Percentiles rank a stretch among this genome's conserved stretches.
These are phyloP conservation scores for Meiosimyza decipiens DNA, from an alignment of 2,888 invertebrate species.

Conservation along the genomic window DNA sequence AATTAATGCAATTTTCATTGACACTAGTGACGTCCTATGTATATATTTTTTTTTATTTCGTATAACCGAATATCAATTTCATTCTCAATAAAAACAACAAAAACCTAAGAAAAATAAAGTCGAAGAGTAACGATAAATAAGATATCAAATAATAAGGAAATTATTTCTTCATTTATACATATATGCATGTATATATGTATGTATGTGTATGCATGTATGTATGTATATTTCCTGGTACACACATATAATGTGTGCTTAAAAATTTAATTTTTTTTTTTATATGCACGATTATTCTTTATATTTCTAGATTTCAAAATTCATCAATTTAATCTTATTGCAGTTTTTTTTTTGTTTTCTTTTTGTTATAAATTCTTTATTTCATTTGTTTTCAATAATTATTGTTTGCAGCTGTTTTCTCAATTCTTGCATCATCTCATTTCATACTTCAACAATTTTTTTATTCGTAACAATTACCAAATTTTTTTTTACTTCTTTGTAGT, in stretches of 20 bases:
- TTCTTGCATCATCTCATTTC: slow-evolving; percentile 33
- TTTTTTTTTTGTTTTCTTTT: slow-evolving; percentile 34
- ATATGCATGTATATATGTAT: not conserved
- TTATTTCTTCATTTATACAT: too few species aligned
- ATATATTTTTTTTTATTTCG: slow-evolving; percentile 10
- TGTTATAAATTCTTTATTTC: slow-evolving; percentile 28
- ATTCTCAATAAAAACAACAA: too few species aligned
- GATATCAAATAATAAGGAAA: too few species aligned
- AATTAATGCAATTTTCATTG: slow-evolving; percentile 28
- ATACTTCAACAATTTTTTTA: slow-evolving; percentile 41
- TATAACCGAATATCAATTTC: slow-evolving; percentile 23
- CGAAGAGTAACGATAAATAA: too few species aligned
- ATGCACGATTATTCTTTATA: slow-evolving; percentile 24
- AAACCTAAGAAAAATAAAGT: too few species aligned
- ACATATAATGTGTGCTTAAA: slow-evolving; percentile 26
- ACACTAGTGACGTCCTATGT: slow-evolving; percentile 23
- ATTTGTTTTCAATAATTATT: slow-evolving; percentile 29
- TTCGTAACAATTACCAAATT: slow-evolving; percentile 57
- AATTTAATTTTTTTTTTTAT: slow-evolving; percentile 40
- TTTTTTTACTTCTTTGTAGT: slow-evolving; percentile 41
- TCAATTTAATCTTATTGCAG: slow-evolving; percentile 36
- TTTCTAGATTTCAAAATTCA: slow-evolving; percentile 38
- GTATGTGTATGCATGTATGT: slow-evolving; percentile 1
- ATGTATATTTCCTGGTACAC: not conserved
- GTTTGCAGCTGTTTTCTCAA: slow-evolving; percentile 34